phyloP scores from a whole-genome alignment of 2,888 invertebrate species.

The Volucella bombylans region DNA sequence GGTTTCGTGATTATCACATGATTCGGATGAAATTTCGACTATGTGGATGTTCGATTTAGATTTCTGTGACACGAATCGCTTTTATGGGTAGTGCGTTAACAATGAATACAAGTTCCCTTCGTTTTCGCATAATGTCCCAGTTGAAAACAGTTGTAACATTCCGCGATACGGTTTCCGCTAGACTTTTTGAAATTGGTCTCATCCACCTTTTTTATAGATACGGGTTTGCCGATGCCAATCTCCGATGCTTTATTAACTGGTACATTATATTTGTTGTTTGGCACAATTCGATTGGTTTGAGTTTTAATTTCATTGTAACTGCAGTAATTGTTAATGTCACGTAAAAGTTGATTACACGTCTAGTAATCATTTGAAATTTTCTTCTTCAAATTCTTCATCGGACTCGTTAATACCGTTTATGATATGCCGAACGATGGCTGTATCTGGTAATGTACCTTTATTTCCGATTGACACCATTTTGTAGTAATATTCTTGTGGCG shows the following conservation, averaged over 20 bases:
- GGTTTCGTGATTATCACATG: conserved; percentile 13
- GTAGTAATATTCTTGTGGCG: conserved; percentile 48
- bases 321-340: conserved; percentile 39
- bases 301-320: conserved; percentile 31
- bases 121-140: conserved; percentile 38
- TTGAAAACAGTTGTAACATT: too few relatives aligned
- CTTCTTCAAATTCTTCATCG: conserved; percentile 31
- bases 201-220: not conserved
- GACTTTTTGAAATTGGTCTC: not conserved
- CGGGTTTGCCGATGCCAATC: not conserved
- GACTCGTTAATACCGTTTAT: conserved; percentile 48
- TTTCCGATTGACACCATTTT: conserved; percentile 53
- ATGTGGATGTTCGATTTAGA: not conserved
- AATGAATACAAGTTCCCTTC: conserved; percentile 39
- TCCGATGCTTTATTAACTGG: not conserved
- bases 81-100: conserved; percentile 42
- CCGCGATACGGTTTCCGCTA: conserved; percentile 9
- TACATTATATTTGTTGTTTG: too few relatives aligned
- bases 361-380: conserved; percentile 44
- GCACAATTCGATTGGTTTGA: too few relatives aligned
- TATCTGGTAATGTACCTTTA: conserved; percentile 27
- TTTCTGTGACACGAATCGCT: conserved; percentile 6
- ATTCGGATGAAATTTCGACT: not conserved
- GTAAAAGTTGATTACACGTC: conserved; percentile 34
- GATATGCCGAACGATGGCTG: conserved; percentile 35